Conservation (phyloP, 2,888 invertebrate genomes). For the Clivina fossor region DNA sequence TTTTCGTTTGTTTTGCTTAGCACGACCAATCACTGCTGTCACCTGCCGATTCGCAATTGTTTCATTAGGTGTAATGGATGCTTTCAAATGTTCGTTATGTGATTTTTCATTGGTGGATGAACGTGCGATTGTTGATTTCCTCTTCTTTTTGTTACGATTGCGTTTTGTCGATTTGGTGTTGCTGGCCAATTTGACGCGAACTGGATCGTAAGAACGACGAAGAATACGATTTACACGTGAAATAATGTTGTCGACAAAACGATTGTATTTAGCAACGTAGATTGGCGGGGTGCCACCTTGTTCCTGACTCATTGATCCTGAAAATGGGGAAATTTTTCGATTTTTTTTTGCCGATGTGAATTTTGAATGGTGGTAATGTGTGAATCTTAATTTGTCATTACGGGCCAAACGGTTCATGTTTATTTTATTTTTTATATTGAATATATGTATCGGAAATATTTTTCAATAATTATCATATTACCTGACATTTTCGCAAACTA, state of each 20-base stretch:
- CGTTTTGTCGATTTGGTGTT: slow-evolving; percentile 60
- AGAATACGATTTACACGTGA: slow-evolving; percentile 80
- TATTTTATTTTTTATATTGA: too few relatives aligned
- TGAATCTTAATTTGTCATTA: too few relatives aligned
- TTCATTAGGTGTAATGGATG: neutral
- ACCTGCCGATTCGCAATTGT: slow-evolving; percentile 23
- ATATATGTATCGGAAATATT: too few relatives aligned
- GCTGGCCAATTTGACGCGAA: slow-evolving; percentile 70
- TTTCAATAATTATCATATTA: too few relatives aligned
- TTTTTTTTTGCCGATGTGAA: too few relatives aligned
- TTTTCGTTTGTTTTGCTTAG: slow-evolving; percentile 47
- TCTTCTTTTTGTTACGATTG: slow-evolving; percentile 51
- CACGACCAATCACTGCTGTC: slow-evolving; percentile 37
- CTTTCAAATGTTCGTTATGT: slow-evolving; percentile 28
- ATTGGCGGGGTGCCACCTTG: slow-evolving; percentile 62
- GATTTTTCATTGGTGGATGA: slow-evolving; percentile 36
- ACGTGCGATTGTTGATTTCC: slow-evolving; percentile 38
- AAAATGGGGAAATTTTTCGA: too few relatives aligned
- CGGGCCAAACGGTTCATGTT: too few relatives aligned
- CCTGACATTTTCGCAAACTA: too few relatives aligned
- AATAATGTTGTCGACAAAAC: slow-evolving; percentile 81
- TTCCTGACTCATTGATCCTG: slow-evolving; percentile 50
- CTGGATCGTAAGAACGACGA: slow-evolving; percentile 79
- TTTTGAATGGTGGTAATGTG: too few relatives aligned
- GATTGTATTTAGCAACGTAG: slow-evolving; percentile 80